Conservation (phyloP, 2,888 invertebrate genomes). For the Nomada goodeniana region DNA sequence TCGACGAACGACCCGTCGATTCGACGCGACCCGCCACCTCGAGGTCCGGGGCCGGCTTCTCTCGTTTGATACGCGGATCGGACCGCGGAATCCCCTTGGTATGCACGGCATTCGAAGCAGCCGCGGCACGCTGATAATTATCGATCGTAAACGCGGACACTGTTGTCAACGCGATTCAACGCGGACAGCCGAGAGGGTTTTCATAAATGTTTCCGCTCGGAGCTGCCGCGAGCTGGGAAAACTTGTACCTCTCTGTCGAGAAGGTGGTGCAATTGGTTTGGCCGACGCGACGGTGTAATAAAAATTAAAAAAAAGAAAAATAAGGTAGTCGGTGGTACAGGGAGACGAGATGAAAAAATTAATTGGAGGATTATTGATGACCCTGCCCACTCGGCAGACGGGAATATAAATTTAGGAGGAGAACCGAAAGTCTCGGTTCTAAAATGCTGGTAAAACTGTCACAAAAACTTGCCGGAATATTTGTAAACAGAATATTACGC, state of each 20-base stretch:
- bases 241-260: background rate
- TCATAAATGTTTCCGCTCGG: conserved; percentile 14
- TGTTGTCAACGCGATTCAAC: conserved; percentile 45
- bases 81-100: conserved; percentile 15
- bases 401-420: too few species aligned
- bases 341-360: too few species aligned
- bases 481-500: background rate
- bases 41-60: background rate
- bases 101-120: conserved; percentile 44
- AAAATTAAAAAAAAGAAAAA: too few species aligned
- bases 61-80: conserved; percentile 41
- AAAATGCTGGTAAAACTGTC: too few species aligned
- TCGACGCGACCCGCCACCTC: conserved; percentile 28
- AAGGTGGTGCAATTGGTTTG: too few species aligned
- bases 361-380: too few species aligned
- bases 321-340: too few species aligned
- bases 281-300: too few species aligned
- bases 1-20: conserved; percentile 49
- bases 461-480: background rate
- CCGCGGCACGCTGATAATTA: conserved; percentile 49
- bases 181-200: conserved; percentile 29
- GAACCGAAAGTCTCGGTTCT: too few species aligned
- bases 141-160: conserved; percentile 48
- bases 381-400: too few species aligned
- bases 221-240: background rate